These are phyloP conservation scores for Sebastes trivittatus DNA, from an alignment of 2,797 vertebrate genomes.

Conservation along the genomic window DNA sequence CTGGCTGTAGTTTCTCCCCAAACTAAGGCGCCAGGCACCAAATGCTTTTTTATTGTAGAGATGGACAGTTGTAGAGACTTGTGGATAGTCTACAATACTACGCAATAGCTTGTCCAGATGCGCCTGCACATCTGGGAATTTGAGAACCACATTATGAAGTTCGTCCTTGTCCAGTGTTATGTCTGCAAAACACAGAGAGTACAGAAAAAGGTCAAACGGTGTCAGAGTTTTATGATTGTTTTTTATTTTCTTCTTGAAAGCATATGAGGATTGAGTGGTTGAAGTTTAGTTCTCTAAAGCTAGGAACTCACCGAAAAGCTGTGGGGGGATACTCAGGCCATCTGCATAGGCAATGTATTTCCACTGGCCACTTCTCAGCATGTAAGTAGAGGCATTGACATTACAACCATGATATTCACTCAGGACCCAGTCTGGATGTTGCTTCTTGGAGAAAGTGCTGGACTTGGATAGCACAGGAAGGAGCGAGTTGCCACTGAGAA, in stretches of 20 bases:
- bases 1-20: slow-evolving; percentile 88
- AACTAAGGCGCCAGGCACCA: slow-evolving; percentile 84
- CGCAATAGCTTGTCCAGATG: slow-evolving; percentile 87
- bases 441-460: slow-evolving; percentile 9
- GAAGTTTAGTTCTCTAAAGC: background rate
- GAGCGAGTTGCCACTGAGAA: slow-evolving; percentile 92
- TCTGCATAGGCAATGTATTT: slow-evolving; percentile 93
- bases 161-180: slow-evolving; percentile 89
- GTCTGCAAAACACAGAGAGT: slow-evolving; percentile 81
- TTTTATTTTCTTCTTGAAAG: background rate
- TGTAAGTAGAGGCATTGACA: slow-evolving; percentile 93
- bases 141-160: slow-evolving; percentile 84
- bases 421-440: slow-evolving; percentile 86
- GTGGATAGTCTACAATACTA: slow-evolving; percentile 87
- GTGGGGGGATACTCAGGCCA: slow-evolving; percentile 85
- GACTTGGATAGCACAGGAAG: slow-evolving; percentile 77
- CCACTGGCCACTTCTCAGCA: slow-evolving; percentile 90
- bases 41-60: slow-evolving; percentile 91
- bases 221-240: background rate
- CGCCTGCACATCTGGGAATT: slow-evolving; percentile 78
- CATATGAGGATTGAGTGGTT: background rate
- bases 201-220: background rate
- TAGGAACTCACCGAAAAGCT: slow-evolving; percentile 90
- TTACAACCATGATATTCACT: slow-evolving; percentile 97
- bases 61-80: slow-evolving; percentile 87